Evolutionary conservation across 2,888 invertebrate species (phyloP).

Genomic region (Cerastoderma edule): DNA sequence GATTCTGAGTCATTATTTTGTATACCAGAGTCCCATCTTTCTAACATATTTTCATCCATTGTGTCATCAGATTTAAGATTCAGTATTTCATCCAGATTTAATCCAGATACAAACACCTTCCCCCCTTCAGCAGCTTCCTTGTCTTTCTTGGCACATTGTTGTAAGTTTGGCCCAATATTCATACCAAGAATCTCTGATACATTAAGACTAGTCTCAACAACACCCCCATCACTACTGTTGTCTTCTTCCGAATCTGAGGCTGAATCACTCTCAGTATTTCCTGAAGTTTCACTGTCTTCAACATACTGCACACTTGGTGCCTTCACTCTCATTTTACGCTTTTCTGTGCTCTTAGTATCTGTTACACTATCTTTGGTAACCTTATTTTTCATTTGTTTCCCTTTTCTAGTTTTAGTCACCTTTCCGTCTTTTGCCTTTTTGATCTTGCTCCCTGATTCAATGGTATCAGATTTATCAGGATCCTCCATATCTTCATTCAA

Average conservation of each 20-base stretch:
- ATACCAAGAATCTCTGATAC: slow-evolving; percentile 50
- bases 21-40: not conserved
- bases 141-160: slow-evolving; percentile 1
- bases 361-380: too few relatives aligned
- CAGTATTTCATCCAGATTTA: slow-evolving; percentile 54
- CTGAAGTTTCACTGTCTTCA: slow-evolving; percentile 26
- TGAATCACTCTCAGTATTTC: slow-evolving; percentile 22
- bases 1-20: not conserved
- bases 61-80: slow-evolving; percentile 27
- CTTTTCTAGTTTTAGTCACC: not conserved
- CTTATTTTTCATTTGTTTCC: not conserved
- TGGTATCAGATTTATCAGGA: not conserved
- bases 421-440: not conserved
- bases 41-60: slow-evolving; percentile 4
- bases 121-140: not conserved
- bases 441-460: too few relatives aligned
- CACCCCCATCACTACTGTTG: slow-evolving; percentile 28
- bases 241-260: slow-evolving; percentile 21
- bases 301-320: not conserved
- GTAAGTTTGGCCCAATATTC: slow-evolving; percentile 28
- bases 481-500: not conserved
- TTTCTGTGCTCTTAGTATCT: not conserved
- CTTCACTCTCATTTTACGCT: not conserved
- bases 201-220: slow-evolving; percentile 37
- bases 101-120: slow-evolving; percentile 41